phyloP scores from a whole-genome alignment of 1,140 invertebrate species.

The Brachionus manjavacas region DNA sequence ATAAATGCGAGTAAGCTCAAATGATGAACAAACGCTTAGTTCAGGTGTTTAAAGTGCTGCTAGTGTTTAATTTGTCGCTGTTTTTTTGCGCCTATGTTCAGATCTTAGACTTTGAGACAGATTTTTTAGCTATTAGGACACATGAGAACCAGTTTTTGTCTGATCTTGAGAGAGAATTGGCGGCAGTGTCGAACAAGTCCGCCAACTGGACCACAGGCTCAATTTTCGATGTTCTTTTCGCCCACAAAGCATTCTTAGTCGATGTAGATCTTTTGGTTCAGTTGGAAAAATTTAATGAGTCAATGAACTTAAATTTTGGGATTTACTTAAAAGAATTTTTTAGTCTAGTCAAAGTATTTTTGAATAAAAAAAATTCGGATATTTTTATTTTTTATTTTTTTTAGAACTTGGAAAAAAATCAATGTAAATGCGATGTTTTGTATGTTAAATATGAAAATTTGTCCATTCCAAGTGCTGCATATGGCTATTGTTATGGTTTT shows the following conservation, averaged over 20 bases:
- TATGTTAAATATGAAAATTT: not conserved
- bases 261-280: not conserved
- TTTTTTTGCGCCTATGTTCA: not conserved
- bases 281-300: not conserved
- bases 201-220: not conserved
- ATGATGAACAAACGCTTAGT: not conserved
- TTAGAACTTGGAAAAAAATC: not conserved
- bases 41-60: not conserved
- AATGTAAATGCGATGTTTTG: not conserved
- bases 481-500: not conserved
- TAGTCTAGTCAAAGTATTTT: not conserved
- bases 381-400: not conserved
- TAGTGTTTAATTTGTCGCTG: not conserved
- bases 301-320: not conserved
- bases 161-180: not conserved
- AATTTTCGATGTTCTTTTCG: not conserved
- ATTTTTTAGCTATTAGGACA: not conserved
- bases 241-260: not conserved
- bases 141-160: not conserved
- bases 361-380: not conserved
- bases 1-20: not conserved
- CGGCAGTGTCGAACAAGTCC: not conserved
- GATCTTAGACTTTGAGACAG: not conserved
- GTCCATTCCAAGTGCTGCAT: not conserved
- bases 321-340: not conserved